phyloP scores from a whole-genome alignment of 2,888 invertebrate genomes.

The Eustalomyia histrio region DNA sequence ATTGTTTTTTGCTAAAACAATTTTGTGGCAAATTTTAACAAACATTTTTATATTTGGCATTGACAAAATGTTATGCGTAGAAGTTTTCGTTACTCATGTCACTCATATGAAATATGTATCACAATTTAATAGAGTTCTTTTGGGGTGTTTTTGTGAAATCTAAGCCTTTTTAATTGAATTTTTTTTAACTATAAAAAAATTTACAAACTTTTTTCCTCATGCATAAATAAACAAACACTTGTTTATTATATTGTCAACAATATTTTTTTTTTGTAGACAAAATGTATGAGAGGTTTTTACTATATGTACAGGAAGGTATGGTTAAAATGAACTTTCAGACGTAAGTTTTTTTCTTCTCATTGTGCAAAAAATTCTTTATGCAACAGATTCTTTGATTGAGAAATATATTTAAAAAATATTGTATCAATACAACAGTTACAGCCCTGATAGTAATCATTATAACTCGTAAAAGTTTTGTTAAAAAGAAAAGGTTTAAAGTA shows the following conservation, averaged over 20 bases:
- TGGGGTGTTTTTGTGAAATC: slow-evolving; percentile 30
- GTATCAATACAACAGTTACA: too few relatives aligned
- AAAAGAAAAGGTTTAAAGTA: too few relatives aligned
- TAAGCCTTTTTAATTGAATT: slow-evolving; percentile 58
- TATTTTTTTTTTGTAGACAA: not conserved
- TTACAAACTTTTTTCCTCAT: not conserved
- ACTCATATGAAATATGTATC: slow-evolving; percentile 4
- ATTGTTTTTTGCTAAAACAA: slow-evolving; percentile 14
- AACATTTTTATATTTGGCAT: slow-evolving; percentile 34
- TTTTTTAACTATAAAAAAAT: slow-evolving; percentile 15
- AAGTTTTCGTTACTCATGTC: slow-evolving; percentile 13
- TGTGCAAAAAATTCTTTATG: too few relatives aligned
- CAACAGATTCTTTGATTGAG: too few relatives aligned
- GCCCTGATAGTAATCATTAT: too few relatives aligned
- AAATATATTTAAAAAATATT: too few relatives aligned
- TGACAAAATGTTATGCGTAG: slow-evolving; percentile 2
- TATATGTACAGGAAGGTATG: too few relatives aligned
- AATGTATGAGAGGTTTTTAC: not conserved
- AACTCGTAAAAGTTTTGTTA: too few relatives aligned
- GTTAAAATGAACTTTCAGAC: too few relatives aligned
- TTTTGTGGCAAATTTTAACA: slow-evolving; percentile 53
- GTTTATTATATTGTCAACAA: not conserved
- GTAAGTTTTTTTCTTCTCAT: too few relatives aligned
- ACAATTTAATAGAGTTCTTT: slow-evolving; percentile 11
- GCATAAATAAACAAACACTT: slow-evolving; percentile 20